Evolutionary conservation across 2,888 invertebrate genomes (phyloP), one percentile per base, ranked within the genome.

Genomic region (Ischnus inquisitorius): DNA sequence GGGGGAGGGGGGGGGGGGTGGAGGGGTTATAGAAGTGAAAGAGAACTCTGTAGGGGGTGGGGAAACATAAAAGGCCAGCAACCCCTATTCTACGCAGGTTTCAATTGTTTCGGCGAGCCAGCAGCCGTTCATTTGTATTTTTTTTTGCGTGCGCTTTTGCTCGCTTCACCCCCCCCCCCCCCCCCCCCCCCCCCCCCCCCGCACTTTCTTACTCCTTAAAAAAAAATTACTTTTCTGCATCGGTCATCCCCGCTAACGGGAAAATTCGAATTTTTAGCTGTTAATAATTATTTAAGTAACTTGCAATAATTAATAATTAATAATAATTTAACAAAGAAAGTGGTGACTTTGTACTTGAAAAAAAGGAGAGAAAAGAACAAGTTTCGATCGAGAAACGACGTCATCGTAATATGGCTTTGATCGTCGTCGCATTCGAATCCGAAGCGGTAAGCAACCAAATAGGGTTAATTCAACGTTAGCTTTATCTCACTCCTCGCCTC

Each of bases 381-480:
- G n/a, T n/a, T n/a, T n/a, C 14, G 46, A 62, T 64, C 46, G 39
- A 25, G 65, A 60, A 57, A 54, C 25, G 25, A 25, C n/a, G 69
- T 69, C 51, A n/a, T 80, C 87, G 4, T 41, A 12, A 1, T 41
- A 39, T 25, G 14, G 87, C 88, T 87, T 90, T 89, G 88, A 88
- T 51, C n/a, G 43, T 71, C 39, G 62, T 69, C 51, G 3, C 28
- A 67, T 76, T 76, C 16, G 79, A 57, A 19, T 72, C 60, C 43
- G 54, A 79, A 71, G 28, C 62, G 16, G 90, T 88, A 89, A 89
- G 88, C 90, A 92, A 93, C 93, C 93, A 93, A 93, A 92, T 92
- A 91, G 92, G 90, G 93, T 93, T 93, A 92, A 93, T 93, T 93
- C 92, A 89, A 92, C 90, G 92, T 90, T 90, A 90, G 90, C 89